Base-by-base conservation (phyloP, 2,888 invertebrate species). In the Ectemnius continuus region DNA sequence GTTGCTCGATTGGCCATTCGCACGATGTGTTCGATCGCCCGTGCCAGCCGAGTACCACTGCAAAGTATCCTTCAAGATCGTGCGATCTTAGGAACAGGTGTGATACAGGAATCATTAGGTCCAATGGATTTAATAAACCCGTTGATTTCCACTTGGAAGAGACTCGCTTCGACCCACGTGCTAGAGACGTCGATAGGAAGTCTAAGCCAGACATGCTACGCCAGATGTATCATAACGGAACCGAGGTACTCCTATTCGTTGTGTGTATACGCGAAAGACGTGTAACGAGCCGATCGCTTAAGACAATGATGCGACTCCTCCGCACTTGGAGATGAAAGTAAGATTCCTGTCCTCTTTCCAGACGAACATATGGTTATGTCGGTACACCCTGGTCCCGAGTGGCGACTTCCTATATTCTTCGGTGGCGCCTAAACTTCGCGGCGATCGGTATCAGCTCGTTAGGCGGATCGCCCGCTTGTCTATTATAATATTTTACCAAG, bases 1-100 rank as follows among this genome's bases (percentile, higher is more conserved):
- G 36, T 65, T 62, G 61, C 61, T 66, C 67, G n/a, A n/a, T 18
- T 36, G n/a, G 60, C 36, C 28, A 6, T 60, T n/a, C 28, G n/a
- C 36, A 28, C 36, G 8, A 36, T 36, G 36, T 36, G 36, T 11
- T 36, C 36, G 36, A 36, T 6, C 8, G 36, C 36, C 8, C 5
- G 36, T 36, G 36, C 36, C 5, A 11, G 8, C 5, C 5, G 8
- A 11, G 36, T 36, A 36, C 36, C 5, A 36, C 8, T 36, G 36
- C 36, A 11, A 36, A 11, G 8, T 36, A 36, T 36, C 36, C 36
- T 11, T 36, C 36, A 36, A 11, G 36, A 52, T 14, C 14, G 16
- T n/a, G 5, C 5, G n/a, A 52, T 16, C 14, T 52, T 52, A 5
- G 14, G 1, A 52, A 52, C 52, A 52, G 52, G 52, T 52, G 52